A percentile compares a stretch with the other conserved stretches of the same genome.
Evolutionary conservation across 2,113 vertebrate genomes (phyloP).

Genomic region (Furnarius figulus): DNA sequence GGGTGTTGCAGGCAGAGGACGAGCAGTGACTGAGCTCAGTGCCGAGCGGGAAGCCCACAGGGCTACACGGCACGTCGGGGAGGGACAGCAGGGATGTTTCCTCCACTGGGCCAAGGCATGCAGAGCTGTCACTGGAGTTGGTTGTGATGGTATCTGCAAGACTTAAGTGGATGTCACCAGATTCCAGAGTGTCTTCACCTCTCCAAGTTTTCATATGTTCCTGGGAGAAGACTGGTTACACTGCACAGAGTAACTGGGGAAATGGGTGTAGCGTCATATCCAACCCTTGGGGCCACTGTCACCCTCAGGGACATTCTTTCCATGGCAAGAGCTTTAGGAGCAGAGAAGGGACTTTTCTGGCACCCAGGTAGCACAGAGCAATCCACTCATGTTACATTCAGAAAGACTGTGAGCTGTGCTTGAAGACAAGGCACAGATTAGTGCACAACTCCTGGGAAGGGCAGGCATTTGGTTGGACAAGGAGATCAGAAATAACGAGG

Average conservation of each 20-base stretch:
- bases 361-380: neutral
- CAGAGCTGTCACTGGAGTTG: neutral
- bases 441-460: neutral
- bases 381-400: neutral
- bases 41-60: neutral
- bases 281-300: neutral
- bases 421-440: neutral
- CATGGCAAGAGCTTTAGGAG: neutral
- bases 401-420: neutral
- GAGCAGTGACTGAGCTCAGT: neutral
- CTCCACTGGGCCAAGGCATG: neutral
- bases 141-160: neutral
- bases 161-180: neutral
- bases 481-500: neutral
- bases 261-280: neutral
- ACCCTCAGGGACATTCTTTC: neutral
- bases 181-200: neutral
- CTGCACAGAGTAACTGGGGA: neutral
- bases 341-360: neutral
- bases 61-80: accelerated
- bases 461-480: neutral
- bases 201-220: neutral
- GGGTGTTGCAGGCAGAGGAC: neutral
- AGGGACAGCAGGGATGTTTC: neutral
- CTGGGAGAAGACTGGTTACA: neutral